These are phyloP conservation scores for Atrina japonica DNA, from an alignment of 2,888 invertebrate genomes.

Conservation along the genomic window DNA sequence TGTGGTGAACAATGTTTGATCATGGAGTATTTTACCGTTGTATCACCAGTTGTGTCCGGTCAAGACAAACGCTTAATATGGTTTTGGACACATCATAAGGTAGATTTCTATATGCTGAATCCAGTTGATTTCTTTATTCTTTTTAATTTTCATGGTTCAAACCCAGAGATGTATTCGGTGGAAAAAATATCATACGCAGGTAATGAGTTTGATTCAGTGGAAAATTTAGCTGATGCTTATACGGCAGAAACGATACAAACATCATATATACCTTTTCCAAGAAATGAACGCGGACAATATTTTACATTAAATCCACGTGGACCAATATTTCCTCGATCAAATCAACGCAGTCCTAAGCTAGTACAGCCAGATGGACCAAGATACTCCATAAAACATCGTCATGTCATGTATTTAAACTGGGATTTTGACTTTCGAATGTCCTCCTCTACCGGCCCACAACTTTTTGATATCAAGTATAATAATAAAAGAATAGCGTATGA, in stretches of 20 bases:
- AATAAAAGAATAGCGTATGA: constrained; percentile 72
- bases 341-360: constrained; percentile 56
- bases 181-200: constrained; percentile 60
- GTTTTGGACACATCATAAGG: constrained; percentile 57
- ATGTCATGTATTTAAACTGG: constrained; percentile 71
- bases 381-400: constrained; percentile 66
- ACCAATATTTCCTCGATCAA: constrained; percentile 46
- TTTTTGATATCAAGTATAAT: constrained; percentile 64
- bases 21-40: constrained; percentile 55
- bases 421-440: constrained; percentile 70
- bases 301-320: constrained; percentile 47
- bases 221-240: constrained; percentile 54
- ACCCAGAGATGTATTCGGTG: constrained; percentile 51
- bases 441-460: constrained; percentile 63
- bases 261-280: constrained; percentile 43
- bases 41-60: constrained; percentile 52
- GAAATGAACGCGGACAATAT: constrained; percentile 15
- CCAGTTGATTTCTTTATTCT: constrained; percentile 68
- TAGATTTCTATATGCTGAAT: constrained; percentile 60
- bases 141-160: constrained; percentile 58
- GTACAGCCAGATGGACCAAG: constrained; percentile 71
- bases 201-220: constrained; percentile 51
- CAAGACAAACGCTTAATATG: constrained; percentile 56
- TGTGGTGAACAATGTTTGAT: constrained; percentile 62
- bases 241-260: constrained; percentile 33